These are phyloP conservation scores for Peribatodes rhomboidaria DNA, from an alignment of 2,888 invertebrate species.

Conservation along the genomic window DNA sequence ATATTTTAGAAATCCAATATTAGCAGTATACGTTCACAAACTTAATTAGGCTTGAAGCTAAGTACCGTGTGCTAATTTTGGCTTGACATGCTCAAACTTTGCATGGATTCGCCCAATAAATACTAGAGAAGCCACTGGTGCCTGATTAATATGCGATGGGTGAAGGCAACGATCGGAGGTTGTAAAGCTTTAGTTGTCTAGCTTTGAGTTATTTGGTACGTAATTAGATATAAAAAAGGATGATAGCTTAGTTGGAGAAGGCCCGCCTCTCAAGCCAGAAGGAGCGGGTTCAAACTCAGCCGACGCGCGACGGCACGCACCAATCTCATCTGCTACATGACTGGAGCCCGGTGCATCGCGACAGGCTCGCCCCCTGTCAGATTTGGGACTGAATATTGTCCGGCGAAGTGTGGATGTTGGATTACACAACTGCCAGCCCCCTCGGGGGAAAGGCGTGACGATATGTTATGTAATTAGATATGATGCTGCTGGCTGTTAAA, in stretches of 20 bases:
- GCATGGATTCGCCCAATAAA: constrained; percentile 18
- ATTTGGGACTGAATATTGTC: too few relatives aligned
- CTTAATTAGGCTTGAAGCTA: constrained; percentile 17
- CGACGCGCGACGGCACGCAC: too few relatives aligned
- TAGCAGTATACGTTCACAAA: constrained; percentile 23
- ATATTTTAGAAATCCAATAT: background rate
- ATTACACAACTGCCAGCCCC: too few relatives aligned
- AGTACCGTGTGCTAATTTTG: constrained; percentile 17
- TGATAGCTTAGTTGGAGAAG: too few relatives aligned
- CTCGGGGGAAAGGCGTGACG: too few relatives aligned
- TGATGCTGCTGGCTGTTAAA: background rate
- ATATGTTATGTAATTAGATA: background rate
- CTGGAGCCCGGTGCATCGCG: too few relatives aligned
- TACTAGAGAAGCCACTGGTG: constrained; percentile 17
- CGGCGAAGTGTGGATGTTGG: too few relatives aligned
- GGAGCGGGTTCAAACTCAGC: too few relatives aligned
- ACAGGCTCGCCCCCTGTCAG: too few relatives aligned
- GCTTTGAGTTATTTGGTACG: background rate
- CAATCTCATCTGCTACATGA: too few relatives aligned
- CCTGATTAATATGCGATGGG: constrained; percentile 20
- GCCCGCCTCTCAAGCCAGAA: too few relatives aligned
- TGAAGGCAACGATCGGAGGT: constrained; percentile 1
- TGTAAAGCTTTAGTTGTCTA: background rate
- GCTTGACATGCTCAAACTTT: constrained; percentile 15
- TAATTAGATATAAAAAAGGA: too few relatives aligned